Evolutionary conservation across 1,140 invertebrate genomes (phyloP), one percentile per base, ranked within the genome.

Genomic region (Drosophila watanabei): DNA sequence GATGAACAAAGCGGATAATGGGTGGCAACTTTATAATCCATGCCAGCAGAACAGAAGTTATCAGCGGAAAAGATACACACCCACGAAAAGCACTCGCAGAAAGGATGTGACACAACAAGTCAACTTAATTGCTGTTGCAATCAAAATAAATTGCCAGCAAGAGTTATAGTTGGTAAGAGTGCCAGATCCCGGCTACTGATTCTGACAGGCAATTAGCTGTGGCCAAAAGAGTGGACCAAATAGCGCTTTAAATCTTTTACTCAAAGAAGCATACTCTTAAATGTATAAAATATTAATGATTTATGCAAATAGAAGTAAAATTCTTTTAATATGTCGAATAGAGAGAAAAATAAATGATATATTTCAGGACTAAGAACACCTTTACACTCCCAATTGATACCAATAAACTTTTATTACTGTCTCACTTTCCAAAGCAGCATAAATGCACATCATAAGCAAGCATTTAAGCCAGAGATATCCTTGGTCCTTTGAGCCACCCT

Each of bases 61-160:
- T 45, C 49, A 33, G 35, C 30, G 24, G 24, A n/a, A 49, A 30
- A 32, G 48, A 68, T 68, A 56, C 37, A 39, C 57, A 14, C 58
- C 63, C 63, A 45, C 20, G 24, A 30, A 45, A 45, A 28, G 6
- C 58, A 56, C 63, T 46, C 51, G 45, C n/a, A 24, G 45, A 45
- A 58, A 46, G 59, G 73, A 62, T 49, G 16, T 33, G 52, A 33
- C 60, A 58, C 41, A 45, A 69, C 75, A 62, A 78, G 45, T 35
- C 33, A 41, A 63, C 24, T 78, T 70, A 78, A 78, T 77, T 78
- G 75, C 49, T 43, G n/a, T 41, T 24, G 56, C 75, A 78, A 69
- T 77, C 54, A 56, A 60, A 75, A 43, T 57, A 61, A 69, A 78
- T 68, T 69, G 56, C 30, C 37, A 33, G 30, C 33, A 35, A 14